Evolutionary conservation across 1,140 invertebrate species (phyloP).

Genomic region (Drosophila quadrilineata): DNA sequence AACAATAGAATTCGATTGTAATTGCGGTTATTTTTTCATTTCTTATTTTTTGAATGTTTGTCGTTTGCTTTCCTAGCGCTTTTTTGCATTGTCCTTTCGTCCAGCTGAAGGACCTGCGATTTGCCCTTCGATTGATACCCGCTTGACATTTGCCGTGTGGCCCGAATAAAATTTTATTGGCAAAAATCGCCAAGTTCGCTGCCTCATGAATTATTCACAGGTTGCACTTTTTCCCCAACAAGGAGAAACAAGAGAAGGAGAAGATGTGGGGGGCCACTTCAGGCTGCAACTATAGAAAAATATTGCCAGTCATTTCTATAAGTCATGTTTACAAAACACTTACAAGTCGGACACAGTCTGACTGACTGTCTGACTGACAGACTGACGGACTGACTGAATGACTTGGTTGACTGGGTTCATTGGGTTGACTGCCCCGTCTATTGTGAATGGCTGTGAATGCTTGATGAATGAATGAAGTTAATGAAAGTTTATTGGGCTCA

Average conservation of each 20-base stretch:
- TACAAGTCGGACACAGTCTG: conserved; percentile 39
- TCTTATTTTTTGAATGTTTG: too few species aligned
- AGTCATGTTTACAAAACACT: conserved; percentile 75
- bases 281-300: conserved; percentile 43
- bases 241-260: too few species aligned
- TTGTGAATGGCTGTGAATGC: conserved; percentile 6
- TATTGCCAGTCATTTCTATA: conserved; percentile 58
- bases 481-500: conserved; percentile 73
- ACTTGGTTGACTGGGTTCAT: too few species aligned
- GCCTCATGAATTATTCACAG: conserved; percentile 51
- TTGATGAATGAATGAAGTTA: conserved; percentile 65
- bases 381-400: too few species aligned
- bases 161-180: conserved; percentile 19
- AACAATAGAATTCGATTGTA: conserved; percentile 46
- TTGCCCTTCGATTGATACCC: background rate
- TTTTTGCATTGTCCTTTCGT: conserved; percentile 54
- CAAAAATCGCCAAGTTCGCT: conserved; percentile 23
- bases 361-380: background rate
- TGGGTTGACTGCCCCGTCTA: background rate
- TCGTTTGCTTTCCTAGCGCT: too few species aligned
- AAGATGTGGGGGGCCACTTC: background rate
- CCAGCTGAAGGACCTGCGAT: conserved; percentile 29
- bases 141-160: conserved; percentile 6
- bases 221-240: conserved; percentile 13
- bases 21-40: too few species aligned